Evolutionary conservation across 1,140 invertebrate species (phyloP).

Genomic region (Sarcophaga peregrina): DNA sequence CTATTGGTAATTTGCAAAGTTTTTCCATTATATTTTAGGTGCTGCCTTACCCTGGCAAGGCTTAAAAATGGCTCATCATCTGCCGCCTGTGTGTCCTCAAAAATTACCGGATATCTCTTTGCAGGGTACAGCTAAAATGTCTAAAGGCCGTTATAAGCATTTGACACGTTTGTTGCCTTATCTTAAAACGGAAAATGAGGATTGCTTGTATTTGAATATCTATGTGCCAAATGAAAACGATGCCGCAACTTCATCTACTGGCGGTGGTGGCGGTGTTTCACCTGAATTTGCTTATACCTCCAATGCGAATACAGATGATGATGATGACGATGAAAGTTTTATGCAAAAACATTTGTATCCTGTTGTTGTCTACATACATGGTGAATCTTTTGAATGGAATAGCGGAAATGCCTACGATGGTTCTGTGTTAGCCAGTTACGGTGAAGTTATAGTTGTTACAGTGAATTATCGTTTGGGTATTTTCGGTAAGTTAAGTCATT

Average conservation of each 20-base stretch:
- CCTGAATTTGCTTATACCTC: slow-evolving; percentile 9
- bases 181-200: slow-evolving; percentile 85
- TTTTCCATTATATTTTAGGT: slow-evolving; percentile 61
- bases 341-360: slow-evolving; percentile 65
- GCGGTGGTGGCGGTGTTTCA: background rate
- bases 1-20: too few relatives aligned
- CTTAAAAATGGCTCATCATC: slow-evolving; percentile 76
- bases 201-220: slow-evolving; percentile 93
- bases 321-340: slow-evolving; percentile 16
- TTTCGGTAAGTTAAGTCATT: slow-evolving; percentile 75
- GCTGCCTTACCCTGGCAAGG: slow-evolving; percentile 78
- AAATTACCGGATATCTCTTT: slow-evolving; percentile 71
- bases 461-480: slow-evolving; percentile 93
- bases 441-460: slow-evolving; percentile 91
- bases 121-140: slow-evolving; percentile 59
- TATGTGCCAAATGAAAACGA: slow-evolving; percentile 84
- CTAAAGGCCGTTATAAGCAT: slow-evolving; percentile 75
- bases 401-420: slow-evolving; percentile 94
- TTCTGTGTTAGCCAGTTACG: slow-evolving; percentile 86
- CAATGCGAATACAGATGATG: slow-evolving; percentile 22
- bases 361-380: slow-evolving; percentile 91
- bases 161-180: slow-evolving; percentile 77
- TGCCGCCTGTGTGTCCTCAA: slow-evolving; percentile 89
- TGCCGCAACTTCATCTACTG: slow-evolving; percentile 47
- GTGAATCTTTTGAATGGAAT: slow-evolving; percentile 92